Percentiles rank a stretch among this genome's conserved stretches.
Conservation (phyloP, 2,888 invertebrate genomes). For the Nephrotoma flavescens region DNA sequence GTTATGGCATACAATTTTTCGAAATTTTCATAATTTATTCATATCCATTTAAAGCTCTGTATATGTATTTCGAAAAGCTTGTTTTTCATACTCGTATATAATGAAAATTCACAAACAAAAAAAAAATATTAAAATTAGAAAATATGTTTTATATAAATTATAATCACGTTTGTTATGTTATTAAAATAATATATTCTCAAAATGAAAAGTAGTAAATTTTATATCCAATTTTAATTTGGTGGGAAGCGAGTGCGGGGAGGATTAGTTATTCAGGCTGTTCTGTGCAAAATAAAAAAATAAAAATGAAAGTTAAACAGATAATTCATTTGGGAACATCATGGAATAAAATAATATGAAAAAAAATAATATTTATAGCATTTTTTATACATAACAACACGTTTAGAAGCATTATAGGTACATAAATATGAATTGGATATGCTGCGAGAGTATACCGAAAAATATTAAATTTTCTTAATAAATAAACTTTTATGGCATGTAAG, state of each 20-base stretch:
- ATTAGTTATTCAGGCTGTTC: neutral
- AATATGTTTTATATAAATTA: neutral
- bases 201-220: neutral
- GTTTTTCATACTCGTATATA: neutral
- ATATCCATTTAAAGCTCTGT: neutral
- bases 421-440: neutral
- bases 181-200: neutral
- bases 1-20: neutral
- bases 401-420: neutral
- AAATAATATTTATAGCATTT: neutral
- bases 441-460: neutral
- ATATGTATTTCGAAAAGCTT: neutral
- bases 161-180: neutral
- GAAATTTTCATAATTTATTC: neutral
- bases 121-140: neutral
- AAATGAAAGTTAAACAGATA: neutral
- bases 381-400: neutral
- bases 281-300: neutral
- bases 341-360: neutral
- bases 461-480: neutral
- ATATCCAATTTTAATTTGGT: neutral
- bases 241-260: neutral
- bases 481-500: neutral
- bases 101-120: neutral
- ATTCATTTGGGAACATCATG: neutral